Conservation (phyloP, 2,888 invertebrate species). For the Volucella inflata region DNA sequence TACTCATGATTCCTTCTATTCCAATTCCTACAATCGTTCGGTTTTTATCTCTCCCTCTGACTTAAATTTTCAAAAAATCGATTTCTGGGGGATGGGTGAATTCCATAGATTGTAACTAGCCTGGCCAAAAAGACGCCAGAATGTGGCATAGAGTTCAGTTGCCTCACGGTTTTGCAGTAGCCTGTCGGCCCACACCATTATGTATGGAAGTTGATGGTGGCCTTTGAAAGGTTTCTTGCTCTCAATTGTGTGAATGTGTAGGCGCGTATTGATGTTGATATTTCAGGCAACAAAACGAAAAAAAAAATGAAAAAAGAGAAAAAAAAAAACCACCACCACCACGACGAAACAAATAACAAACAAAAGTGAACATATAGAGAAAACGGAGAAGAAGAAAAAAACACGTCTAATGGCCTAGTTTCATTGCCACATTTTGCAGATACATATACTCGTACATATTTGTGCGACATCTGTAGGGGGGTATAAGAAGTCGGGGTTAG, state of each 20-base stretch:
- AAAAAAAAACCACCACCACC: not conserved
- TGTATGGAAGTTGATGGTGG: conserved; percentile 1
- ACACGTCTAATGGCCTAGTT: conserved; percentile 62
- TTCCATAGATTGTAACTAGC: not conserved
- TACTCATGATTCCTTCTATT: not conserved
- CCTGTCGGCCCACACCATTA: not conserved
- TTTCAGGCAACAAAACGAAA: conserved; percentile 47
- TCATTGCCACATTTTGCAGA: conserved; percentile 44
- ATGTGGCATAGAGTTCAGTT: conserved; percentile 51
- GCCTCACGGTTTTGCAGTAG: conserved; percentile 34
- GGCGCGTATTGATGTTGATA: conserved; percentile 33
- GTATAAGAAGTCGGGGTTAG: not conserved
- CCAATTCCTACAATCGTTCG: not conserved
- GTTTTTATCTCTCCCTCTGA: conserved; percentile 25
- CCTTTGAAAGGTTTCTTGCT: conserved; percentile 69
- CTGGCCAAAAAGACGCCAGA: conserved; percentile 22
- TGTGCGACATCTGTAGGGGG: conserved; percentile 2
- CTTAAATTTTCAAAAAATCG: conserved; percentile 50
- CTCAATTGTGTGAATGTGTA: conserved; percentile 35
- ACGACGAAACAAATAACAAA: conserved; percentile 18
- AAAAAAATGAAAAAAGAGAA: conserved; percentile 3
- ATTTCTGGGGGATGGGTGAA: conserved; percentile 15
- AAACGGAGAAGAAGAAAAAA: conserved; percentile 19
- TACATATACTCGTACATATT: not conserved
- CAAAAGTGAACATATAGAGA: conserved; percentile 13